Percentiles rank a stretch among this genome's conserved stretches.
phyloP scores from a whole-genome alignment of 2,888 invertebrate genomes.

The Periphyllus acericola region DNA sequence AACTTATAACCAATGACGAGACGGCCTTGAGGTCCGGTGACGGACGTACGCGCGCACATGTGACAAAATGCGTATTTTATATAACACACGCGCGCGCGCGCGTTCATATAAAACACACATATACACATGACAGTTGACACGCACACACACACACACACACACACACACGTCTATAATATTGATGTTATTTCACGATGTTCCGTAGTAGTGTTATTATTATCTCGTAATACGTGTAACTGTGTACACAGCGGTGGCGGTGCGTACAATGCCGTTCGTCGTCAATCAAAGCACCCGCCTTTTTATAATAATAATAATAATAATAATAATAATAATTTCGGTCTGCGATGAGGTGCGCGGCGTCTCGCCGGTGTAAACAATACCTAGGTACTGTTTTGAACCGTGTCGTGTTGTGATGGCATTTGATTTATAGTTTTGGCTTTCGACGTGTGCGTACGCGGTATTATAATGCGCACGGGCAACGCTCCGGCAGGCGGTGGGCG shows the following conservation, averaged over 20 bases:
- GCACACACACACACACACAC: neutral
- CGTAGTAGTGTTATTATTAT: neutral
- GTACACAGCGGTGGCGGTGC: neutral
- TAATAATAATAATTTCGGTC: too few species aligned
- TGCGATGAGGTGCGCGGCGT: neutral
- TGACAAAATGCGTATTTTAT: constrained; percentile 44
- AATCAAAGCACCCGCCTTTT: constrained; percentile 37
- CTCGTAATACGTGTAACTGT: neutral
- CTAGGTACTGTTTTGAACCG: constrained; percentile 1
- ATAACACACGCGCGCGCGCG: neutral
- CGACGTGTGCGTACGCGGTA: too few species aligned
- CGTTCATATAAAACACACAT: neutral
- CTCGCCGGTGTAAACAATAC: neutral
- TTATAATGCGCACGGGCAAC: too few species aligned
- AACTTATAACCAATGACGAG: neutral
- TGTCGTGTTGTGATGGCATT: constrained; percentile 1
- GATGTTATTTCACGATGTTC: neutral
- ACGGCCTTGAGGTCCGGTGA: constrained; percentile 27
- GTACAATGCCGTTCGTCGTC: neutral
- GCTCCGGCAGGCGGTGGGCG: neutral
- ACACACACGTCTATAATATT: neutral
- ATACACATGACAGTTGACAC: too few species aligned
- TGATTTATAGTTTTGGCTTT: constrained; percentile 49
- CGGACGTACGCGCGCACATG: constrained; percentile 1
- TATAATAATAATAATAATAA: too few species aligned